These are phyloP conservation scores for Coccyzus lansbergi DNA, from an alignment of 2,797 vertebrate species.

Conservation along the genomic window DNA sequence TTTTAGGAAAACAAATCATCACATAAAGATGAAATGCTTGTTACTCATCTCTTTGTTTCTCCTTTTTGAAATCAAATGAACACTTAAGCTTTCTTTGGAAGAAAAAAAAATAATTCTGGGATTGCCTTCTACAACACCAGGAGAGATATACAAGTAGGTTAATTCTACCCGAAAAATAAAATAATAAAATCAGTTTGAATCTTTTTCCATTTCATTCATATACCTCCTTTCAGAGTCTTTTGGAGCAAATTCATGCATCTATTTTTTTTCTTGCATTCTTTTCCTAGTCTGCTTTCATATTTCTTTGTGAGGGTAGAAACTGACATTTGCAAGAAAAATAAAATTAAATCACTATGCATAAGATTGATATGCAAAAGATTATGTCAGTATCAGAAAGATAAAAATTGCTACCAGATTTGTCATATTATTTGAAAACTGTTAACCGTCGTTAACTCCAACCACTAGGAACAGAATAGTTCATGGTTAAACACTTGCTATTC, in stretches of 20 bases:
- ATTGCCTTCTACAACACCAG: neutral
- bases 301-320: neutral
- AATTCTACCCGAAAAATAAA: neutral
- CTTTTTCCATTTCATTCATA: neutral
- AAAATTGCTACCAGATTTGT: neutral
- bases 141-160: neutral
- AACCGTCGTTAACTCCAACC: neutral
- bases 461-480: neutral
- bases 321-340: neutral
- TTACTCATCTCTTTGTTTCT: neutral
- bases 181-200: neutral
- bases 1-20: neutral
- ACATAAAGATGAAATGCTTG: neutral
- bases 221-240: neutral
- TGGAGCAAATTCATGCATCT: rapidly evolving
- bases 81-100: neutral
- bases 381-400: neutral
- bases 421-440: neutral
- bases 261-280: neutral
- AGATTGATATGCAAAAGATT: neutral
- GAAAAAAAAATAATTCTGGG: neutral
- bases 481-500: neutral
- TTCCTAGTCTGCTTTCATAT: neutral
- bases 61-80: neutral
- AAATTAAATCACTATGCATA: neutral